These are phyloP conservation scores for Dolomedes plantarius DNA, from an alignment of 2,888 invertebrate genomes.

Conservation along the genomic window DNA sequence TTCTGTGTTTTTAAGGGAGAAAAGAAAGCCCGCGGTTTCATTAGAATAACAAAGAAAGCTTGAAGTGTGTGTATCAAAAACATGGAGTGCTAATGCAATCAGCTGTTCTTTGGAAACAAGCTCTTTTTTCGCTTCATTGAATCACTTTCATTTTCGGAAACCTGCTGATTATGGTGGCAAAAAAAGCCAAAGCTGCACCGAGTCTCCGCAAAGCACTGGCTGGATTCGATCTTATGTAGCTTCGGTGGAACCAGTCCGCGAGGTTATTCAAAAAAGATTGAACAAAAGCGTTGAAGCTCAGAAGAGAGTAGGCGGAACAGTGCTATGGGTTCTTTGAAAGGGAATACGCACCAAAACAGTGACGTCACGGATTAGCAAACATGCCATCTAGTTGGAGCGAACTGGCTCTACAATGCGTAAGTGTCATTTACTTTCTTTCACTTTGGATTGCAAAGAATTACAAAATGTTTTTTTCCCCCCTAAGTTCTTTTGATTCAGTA, in stretches of 20 bases:
- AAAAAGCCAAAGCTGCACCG: background rate
- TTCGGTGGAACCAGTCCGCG: background rate
- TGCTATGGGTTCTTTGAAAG: conserved; percentile 41
- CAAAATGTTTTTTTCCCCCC: too few relatives aligned
- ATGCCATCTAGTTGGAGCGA: conserved; percentile 72
- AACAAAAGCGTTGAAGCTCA: conserved; percentile 38
- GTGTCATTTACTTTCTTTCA: conserved; percentile 14
- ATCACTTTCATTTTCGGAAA: background rate
- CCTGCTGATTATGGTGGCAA: background rate
- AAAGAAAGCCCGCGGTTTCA: background rate
- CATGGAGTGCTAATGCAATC: background rate
- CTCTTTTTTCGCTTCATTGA: background rate
- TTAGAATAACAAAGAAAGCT: conserved; percentile 1
- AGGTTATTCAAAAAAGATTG: conserved; percentile 33
- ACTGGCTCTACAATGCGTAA: conserved; percentile 71
- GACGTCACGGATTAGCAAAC: conserved; percentile 34
- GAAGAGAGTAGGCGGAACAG: conserved; percentile 33
- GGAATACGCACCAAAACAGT: conserved; percentile 31
- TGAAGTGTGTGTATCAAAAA: background rate
- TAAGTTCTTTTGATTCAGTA: too few relatives aligned
- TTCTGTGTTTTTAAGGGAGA: background rate
- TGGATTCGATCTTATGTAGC: too few relatives aligned
- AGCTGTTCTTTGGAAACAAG: background rate
- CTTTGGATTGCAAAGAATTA: too few relatives aligned
- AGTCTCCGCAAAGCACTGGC: background rate